These are phyloP conservation scores for Lithobates sylvaticus DNA, from an alignment of 2,797 vertebrate genomes.

Conservation along the genomic window DNA sequence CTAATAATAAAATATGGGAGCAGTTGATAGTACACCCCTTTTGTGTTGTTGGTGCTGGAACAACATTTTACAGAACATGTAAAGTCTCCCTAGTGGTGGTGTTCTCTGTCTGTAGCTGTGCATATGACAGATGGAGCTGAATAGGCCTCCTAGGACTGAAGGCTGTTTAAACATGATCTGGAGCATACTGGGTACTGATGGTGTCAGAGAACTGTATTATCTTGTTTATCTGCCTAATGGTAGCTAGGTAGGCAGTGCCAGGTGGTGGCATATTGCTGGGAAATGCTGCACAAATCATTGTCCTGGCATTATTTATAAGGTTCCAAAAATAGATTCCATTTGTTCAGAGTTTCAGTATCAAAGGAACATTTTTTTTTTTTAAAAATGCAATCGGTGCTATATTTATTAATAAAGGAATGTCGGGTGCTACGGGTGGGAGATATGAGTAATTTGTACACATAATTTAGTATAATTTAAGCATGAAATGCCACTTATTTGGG, in stretches of 20 bases:
- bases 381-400: neutral
- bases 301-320: neutral
- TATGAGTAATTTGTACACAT: neutral
- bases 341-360: neutral
- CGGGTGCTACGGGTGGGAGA: neutral
- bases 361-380: too few species aligned
- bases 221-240: conserved; percentile 29
- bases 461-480: neutral
- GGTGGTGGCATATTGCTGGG: conserved; percentile 26
- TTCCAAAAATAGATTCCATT: neutral
- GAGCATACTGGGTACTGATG: neutral
- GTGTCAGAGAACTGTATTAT: conserved; percentile 29
- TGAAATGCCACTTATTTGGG: neutral
- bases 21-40: neutral
- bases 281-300: neutral
- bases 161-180: conserved; percentile 15
- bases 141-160: conserved; percentile 30
- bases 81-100: neutral
- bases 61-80: neutral
- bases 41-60: neutral
- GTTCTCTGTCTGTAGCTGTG: neutral
- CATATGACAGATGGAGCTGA: conserved; percentile 31
- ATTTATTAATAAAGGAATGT: neutral
- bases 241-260: conserved; percentile 2
- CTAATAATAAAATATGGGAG: too few species aligned